These are phyloP conservation scores for Pygoscelis adeliae DNA, from an alignment of 2,113 vertebrate genomes.

Conservation along the genomic window DNA sequence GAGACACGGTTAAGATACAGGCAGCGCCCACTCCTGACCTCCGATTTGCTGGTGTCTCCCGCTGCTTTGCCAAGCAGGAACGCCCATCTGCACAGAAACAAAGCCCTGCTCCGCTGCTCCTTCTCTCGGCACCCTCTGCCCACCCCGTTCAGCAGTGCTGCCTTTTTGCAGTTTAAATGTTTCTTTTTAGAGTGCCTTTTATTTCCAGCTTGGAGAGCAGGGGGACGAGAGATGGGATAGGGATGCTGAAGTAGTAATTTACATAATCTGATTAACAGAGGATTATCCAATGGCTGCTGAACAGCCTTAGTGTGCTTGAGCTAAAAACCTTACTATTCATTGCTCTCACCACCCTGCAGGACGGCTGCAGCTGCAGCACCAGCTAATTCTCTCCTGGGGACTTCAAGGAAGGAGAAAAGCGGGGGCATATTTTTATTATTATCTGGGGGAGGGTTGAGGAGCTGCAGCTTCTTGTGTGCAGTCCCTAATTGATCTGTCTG, in stretches of 20 bases:
- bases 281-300: conserved; percentile 90
- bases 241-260: conserved; percentile 91
- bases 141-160: background rate
- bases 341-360: conserved; percentile 82
- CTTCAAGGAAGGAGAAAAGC: conserved; percentile 35
- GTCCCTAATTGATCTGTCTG: conserved; percentile 79
- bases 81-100: background rate
- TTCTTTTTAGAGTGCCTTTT: conserved; percentile 60
- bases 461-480: conserved; percentile 18
- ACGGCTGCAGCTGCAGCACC: conserved; percentile 88
- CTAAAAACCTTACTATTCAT: conserved; percentile 94
- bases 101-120: background rate
- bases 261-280: conserved; percentile 97
- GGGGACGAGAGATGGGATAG: conserved; percentile 18
- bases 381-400: conserved; percentile 66
- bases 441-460: background rate
- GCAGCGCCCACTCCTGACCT: background rate
- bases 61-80: background rate
- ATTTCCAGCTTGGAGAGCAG: conserved; percentile 54
- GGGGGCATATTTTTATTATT: background rate
- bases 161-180: conserved; percentile 33
- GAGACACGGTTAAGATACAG: background rate
- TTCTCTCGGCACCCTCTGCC: background rate
- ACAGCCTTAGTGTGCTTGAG: conserved; percentile 86
- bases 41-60: background rate